Evolutionary conservation across 1,140 invertebrate genomes (phyloP), one percentile per base, ranked within the genome.

Genomic region (Stegodyphus mimosarum): DNA sequence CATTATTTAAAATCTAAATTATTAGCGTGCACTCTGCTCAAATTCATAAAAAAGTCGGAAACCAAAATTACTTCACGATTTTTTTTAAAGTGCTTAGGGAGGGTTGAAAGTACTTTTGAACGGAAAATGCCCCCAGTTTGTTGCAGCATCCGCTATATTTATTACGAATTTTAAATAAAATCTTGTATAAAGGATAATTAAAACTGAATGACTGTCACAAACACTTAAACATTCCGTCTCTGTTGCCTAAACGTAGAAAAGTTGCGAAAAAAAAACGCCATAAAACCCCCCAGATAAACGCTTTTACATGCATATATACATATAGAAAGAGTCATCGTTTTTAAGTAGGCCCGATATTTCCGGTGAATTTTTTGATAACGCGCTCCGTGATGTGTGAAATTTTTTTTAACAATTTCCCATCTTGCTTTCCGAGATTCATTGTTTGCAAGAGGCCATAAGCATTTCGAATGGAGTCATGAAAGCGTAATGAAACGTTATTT

Each of bases 351-450:
- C 64, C 60, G 53, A 81, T 72, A 72, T 81, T 81, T 81, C 78
- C 78, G 69, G 69, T 72, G 51, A 81, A 81, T 81, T 81, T 60
- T 33, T 15, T 53, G 69, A 81, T 81, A 81, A 72, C 69, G 33
- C 49, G 63, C 55, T 7, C 53, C 64, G 15, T 76, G 64, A 67
- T 67, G 64, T 76, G 52, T 10, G 17, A 66, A n/a, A 17, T 53
- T 69, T 78, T n/a, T 78, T 48, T 50, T 66, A 67, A 17, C 50
- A 53, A 51, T 78, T 69, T 53, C 50, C 18, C 10, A 13, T n/a
- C 66, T 15, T 18, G 13, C 15, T 17, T 67, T 18, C 17, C 64
- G 64, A 67, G 64, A 67, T 67, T 67, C 64, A 67, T 67, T 67
- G 64, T 67, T 67, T 67, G 64, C 17, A n/a, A 67, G n/a, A 7